Evolutionary conservation across 92 coral and sea anemone genomes (phyloP), one percentile per base, ranked within the genome.

Genomic region (Nematostella vectensis): DNA sequence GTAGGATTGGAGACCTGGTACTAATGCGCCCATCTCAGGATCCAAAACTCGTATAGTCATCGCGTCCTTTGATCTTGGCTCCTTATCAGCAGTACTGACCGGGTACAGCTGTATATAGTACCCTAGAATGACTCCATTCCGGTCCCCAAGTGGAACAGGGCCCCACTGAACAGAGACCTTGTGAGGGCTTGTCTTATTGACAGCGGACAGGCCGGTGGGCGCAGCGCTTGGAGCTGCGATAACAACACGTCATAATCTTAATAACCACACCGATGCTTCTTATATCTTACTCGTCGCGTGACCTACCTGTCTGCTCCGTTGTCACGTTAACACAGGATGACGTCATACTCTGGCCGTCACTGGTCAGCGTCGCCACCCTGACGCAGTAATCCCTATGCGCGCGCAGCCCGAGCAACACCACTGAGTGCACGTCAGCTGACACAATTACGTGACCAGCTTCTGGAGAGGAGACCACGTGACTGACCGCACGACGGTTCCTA

Each of bases 181-280:
- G 36, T 67, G 39, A 1, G 66, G 64, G 25, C 80, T 72, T 25
- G 82, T 71, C 31, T 57, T 73, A 60, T 82, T 76, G 30, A 30
- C 22, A 20, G 74, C 70, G 21, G 47, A 47, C 11, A 82, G 47
- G 33, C 59, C 67, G 18, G 63, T 43, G 3, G 89, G 89, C 12
- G 83, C 61, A 0, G 71, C 49, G 18, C 70, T 63, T 20, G 89
- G 89, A 47, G 61, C 89, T 82, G 60, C 20, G 29, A 10, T 24
- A 8, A 1, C 23, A 39, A 45, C 0, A 2, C 11, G 20, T 22
- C n/a, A 42, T n/a, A n/a, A n/a, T n/a, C n/a, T n/a, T n/a, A 54
- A 50, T 13, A 21, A 26, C n/a, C 22, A 24, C 31, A 50, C n/a
- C 25, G 62, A 33, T 33, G 40, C 40, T 33, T 33, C 40, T 15